Conservation (phyloP, 30 jellyfish, hydroid and myxozoan species). For the Aurelia aurita region DNA sequence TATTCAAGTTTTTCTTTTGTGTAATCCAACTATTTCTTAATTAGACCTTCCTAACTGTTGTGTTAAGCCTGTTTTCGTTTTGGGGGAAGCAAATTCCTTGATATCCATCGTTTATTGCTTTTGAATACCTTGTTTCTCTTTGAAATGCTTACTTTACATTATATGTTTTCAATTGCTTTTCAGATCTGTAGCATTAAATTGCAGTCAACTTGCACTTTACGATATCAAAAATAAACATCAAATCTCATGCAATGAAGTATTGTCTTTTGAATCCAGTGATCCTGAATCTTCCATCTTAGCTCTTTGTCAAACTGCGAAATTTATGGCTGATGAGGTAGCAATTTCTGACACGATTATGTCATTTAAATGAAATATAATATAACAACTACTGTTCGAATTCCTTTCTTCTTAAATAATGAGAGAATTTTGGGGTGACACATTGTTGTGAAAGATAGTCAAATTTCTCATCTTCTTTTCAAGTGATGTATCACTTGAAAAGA, state of each 20-base stretch:
- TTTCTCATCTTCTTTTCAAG: too few species aligned
- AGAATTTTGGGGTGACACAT: too few species aligned
- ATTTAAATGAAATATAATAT: constrained; percentile 1
- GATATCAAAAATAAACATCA: constrained; percentile 1
- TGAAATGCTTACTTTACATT: not conserved
- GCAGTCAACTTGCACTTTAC: constrained; percentile 51
- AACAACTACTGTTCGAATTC: not conserved
- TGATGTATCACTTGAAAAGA: too few species aligned
- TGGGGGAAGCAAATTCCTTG: too few species aligned
- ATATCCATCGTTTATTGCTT: too few species aligned
- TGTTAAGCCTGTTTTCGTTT: too few species aligned
- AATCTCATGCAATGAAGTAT: not conserved
- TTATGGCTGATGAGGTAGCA: constrained; percentile 61
- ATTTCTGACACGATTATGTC: not conserved
- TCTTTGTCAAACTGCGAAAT: constrained; percentile 41
- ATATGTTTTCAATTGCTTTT: not conserved
- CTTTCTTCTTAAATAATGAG: too few species aligned
- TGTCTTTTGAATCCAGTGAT: constrained; percentile 18
- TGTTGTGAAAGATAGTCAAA: too few species aligned
- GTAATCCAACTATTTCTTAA: too few species aligned
- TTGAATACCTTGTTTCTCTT: not conserved
- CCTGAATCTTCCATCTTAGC: constrained; percentile 57
- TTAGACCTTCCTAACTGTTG: too few species aligned
- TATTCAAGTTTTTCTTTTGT: too few species aligned
- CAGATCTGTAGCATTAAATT: constrained; percentile 23